Conservation (phyloP, 2,888 invertebrate species). For the Amiota mariae region DNA sequence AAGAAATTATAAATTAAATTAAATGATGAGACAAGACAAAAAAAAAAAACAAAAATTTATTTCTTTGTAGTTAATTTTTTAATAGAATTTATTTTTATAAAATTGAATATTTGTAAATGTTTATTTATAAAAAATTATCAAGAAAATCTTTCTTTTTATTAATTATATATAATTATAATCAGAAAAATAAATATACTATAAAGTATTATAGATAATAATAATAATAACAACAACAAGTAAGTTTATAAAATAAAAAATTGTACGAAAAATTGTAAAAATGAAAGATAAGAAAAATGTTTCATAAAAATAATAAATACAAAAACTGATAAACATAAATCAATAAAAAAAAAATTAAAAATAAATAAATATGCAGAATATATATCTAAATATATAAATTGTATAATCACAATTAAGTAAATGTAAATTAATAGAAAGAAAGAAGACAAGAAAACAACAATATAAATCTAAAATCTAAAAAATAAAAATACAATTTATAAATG, state of each 20-base stretch:
- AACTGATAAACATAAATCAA: not conserved
- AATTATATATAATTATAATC: not conserved
- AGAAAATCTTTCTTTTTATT: too few species aligned
- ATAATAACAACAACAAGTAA: too few species aligned
- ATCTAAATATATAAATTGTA: conserved; percentile 5
- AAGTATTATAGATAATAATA: too few species aligned
- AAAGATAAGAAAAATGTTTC: not conserved
- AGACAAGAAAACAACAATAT: not conserved
- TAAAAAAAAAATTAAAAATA: not conserved
- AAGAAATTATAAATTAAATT: not conserved
- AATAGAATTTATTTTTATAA: too few species aligned
- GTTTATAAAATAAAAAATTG: not conserved
- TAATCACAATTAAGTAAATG: not conserved
- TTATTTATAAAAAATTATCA: not conserved
- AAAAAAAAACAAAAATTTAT: not conserved
- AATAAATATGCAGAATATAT: not conserved
- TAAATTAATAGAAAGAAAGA: not conserved
- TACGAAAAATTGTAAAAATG: not conserved
- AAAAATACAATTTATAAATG: not conserved
- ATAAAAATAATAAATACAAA: not conserved
- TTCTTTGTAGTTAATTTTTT: too few species aligned
- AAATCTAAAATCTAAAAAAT: not conserved
- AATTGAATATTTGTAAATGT: not conserved
- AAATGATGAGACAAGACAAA: not conserved
- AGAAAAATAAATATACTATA: too few species aligned